Conservation (phyloP, 1,140 invertebrate species). For the Pogonognathellus flavescens region DNA sequence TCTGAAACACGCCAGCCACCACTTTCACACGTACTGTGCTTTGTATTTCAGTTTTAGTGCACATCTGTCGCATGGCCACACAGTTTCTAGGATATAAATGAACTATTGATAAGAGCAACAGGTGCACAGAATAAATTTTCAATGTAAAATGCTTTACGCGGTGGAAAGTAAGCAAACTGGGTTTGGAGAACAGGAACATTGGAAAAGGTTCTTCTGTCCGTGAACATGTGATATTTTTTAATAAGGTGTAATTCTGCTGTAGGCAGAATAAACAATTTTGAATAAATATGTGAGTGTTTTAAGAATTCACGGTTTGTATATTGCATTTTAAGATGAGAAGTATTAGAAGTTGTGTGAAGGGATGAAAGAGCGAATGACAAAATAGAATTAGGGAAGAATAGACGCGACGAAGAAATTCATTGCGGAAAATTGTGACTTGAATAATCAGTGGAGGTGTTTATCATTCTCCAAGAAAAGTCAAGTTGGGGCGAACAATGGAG, state of each 20-base stretch:
- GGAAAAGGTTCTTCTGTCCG: neutral
- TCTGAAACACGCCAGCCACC: no score
- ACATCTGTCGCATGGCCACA: no score
- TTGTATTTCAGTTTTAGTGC: no score
- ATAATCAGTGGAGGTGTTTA: constrained; percentile 25
- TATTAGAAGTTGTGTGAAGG: neutral
- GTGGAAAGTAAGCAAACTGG: neutral
- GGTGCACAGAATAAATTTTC: neutral
- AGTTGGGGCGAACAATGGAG: constrained; percentile 49
- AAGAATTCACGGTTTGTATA: neutral
- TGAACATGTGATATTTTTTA: constrained; percentile 13
- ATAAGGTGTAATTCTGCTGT: no score
- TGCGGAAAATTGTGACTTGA: no score
- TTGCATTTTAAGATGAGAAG: neutral
- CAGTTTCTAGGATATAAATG: neutral
- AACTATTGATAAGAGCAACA: constrained; percentile 9
- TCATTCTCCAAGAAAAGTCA: constrained; percentile 42
- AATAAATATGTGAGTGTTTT: neutral
- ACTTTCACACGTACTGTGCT: no score
- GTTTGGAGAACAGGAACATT: neutral
- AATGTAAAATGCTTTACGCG: neutral
- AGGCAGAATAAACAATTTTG: neutral
- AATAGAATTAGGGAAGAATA: neutral
- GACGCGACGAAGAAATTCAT: neutral
- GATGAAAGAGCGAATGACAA: neutral